Evolutionary conservation across 1,140 invertebrate genomes (phyloP).

Genomic region (Aphaenogaster floridana): DNA sequence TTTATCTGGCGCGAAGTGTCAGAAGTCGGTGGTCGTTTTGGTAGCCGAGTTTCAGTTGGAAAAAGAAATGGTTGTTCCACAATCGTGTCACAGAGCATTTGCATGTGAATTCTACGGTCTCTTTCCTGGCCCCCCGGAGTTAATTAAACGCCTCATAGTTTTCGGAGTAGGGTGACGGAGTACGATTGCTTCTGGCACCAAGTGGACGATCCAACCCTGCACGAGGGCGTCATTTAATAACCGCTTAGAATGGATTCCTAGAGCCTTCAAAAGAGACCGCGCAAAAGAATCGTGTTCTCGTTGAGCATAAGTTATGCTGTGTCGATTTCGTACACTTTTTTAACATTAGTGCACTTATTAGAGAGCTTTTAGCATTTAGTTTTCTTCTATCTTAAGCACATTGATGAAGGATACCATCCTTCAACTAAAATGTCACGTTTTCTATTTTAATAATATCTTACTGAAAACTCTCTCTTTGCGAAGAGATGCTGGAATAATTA

Average conservation of each 20-base stretch:
- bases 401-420: neutral
- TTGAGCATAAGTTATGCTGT: conserved; percentile 9
- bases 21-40: conserved; percentile 39
- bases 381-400: conserved; percentile 11
- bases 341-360: neutral
- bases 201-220: conserved; percentile 77
- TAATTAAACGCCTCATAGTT: conserved; percentile 85
- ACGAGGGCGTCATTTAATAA: conserved; percentile 78
- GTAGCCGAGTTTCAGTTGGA: conserved; percentile 64
- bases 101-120: conserved; percentile 78
- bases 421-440: neutral
- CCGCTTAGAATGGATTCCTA: conserved; percentile 67
- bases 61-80: conserved; percentile 73
- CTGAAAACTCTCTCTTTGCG: neutral
- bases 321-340: conserved; percentile 21
- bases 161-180: conserved; percentile 76
- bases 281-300: conserved; percentile 21
- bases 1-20: conserved; percentile 50
- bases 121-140: conserved; percentile 73
- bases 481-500: neutral
- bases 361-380: neutral
- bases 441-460: neutral
- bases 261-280: neutral
- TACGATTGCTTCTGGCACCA: conserved; percentile 77
- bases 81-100: conserved; percentile 74